A percentile compares a stretch with the other conserved stretches of the same genome.
Conservation (phyloP, 2,888 invertebrate species). For the Zhengitettix transpicula region DNA sequence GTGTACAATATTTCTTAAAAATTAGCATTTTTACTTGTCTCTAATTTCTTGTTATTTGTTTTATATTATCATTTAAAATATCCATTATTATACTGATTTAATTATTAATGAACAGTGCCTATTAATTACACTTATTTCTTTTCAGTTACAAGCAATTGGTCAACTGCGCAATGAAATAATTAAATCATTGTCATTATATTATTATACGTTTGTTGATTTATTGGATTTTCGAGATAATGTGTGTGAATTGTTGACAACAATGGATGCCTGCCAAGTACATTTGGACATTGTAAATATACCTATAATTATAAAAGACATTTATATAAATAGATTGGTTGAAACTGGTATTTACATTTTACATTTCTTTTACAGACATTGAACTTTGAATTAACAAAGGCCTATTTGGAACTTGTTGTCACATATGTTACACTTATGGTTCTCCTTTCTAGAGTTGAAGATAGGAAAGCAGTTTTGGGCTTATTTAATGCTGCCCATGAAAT, state of each 20-base stretch:
- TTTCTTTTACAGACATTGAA: conserved; percentile 48
- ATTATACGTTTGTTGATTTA: conserved; percentile 97
- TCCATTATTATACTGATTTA: neutral
- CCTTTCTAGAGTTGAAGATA: conserved; percentile 92
- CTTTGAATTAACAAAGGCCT: conserved; percentile 89
- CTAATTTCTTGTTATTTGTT: no score
- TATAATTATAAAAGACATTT: neutral
- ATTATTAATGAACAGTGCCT: neutral
- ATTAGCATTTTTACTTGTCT: no score
- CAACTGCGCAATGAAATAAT: conserved; percentile 85
- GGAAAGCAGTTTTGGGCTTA: conserved; percentile 89
- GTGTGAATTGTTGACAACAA: conserved; percentile 76
- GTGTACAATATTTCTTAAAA: no score
- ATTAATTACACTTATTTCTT: conserved; percentile 6
- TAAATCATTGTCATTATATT: conserved; percentile 90
- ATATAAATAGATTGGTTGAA: neutral
- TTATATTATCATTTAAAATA: no score
- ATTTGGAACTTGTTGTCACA: conserved; percentile 84
- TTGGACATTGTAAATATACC: conserved; percentile 58
- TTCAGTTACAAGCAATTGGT: conserved; percentile 60
- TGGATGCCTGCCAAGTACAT: conserved; percentile 91
- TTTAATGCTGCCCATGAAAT: conserved; percentile 98
- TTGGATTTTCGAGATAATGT: conserved; percentile 94
- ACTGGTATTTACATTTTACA: neutral
- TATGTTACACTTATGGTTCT: conserved; percentile 94